Conservation (phyloP, 1,140 invertebrate genomes). For the Tetramorium simillimum region DNA sequence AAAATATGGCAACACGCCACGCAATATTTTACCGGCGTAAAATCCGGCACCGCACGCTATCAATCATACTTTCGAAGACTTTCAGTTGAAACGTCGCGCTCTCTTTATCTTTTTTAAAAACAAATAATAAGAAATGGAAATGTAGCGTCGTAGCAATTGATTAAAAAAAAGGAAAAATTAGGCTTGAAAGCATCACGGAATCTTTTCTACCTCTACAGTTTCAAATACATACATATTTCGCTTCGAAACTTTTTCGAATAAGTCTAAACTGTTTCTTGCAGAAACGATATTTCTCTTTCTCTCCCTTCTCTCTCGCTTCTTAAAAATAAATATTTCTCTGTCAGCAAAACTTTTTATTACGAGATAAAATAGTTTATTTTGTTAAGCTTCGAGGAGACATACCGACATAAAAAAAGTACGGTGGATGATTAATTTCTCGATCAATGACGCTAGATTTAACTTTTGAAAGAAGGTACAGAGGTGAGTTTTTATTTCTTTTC, state of each 20-base stretch:
- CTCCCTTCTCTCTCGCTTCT: background rate
- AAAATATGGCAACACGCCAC: constrained; percentile 44
- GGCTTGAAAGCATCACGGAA: background rate
- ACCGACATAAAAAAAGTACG: background rate
- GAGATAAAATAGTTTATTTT: constrained; percentile 7
- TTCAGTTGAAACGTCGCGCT: constrained; percentile 32
- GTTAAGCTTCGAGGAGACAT: background rate
- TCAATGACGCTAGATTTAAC: background rate
- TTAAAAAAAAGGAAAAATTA: constrained; percentile 35
- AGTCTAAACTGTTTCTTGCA: background rate
- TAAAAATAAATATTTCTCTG: constrained; percentile 25
- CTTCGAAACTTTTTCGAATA: constrained; percentile 15
- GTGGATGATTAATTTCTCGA: background rate
- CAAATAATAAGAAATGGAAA: constrained; percentile 49
- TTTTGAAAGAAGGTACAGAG: background rate
- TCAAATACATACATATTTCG: background rate
- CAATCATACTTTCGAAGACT: constrained; percentile 54
- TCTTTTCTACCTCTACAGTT: background rate
- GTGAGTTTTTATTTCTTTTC: background rate
- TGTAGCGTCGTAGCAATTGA: background rate
- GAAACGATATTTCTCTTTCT: constrained; percentile 35
- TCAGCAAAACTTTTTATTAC: background rate
- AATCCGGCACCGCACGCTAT: constrained; percentile 32
- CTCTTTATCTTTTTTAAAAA: constrained; percentile 34
- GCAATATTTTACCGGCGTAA: constrained; percentile 44